Base-by-base conservation (phyloP, 2,797 vertebrate species). In the Ficedula albicollis region DNA sequence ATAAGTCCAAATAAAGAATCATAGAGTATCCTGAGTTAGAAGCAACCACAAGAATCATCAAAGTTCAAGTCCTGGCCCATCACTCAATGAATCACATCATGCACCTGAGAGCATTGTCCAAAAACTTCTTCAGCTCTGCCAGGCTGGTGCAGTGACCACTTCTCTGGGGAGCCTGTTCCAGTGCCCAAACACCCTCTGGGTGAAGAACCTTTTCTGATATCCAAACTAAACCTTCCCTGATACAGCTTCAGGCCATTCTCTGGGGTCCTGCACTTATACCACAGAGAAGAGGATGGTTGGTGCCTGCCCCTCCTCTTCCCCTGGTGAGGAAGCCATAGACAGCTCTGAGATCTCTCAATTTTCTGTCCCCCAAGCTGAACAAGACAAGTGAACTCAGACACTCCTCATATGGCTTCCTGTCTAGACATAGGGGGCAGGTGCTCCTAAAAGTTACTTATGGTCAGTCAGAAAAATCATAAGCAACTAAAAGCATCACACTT, bases 101-200 rank as follows among this genome's bases (percentile, higher is more conserved):
- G n/a, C 13, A 5, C 14, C 17, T 13, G 29, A 76, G 14, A 51
- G 20, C 25, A 22, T 2, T 9, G 14, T 19, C 7, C 38, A 77
- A 64, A 34, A 6, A 4, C 17, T 22, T 18, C 23, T 5, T 58
- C n/a, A 44, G 7, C 20, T 56, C 36, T 69, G 16, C 2, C 86
- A n/a, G 70, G 32, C 22, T 49, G 70, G 36, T 36, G 41, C 49
- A 43, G 15, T 14, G 22, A 49, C 36, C 63, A 25, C 36, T 55
- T 2, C 29, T n/a, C 43, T 16, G 5, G 14, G 3, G 7, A 63
- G 27, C 36, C 23, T n/a, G 1, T 38, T 55, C 34, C 51, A 70
- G 51, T 5, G 17, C 10, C 43, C 56, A 51, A 1, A 0, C 17
- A 38, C 15, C 8, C 20, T 34, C 23, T 51, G n/a, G 4, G 7